Evolutionary conservation across 1,140 invertebrate species (phyloP), one percentile per base, ranked within the genome.

Genomic region (Colletes latitarsis): DNA sequence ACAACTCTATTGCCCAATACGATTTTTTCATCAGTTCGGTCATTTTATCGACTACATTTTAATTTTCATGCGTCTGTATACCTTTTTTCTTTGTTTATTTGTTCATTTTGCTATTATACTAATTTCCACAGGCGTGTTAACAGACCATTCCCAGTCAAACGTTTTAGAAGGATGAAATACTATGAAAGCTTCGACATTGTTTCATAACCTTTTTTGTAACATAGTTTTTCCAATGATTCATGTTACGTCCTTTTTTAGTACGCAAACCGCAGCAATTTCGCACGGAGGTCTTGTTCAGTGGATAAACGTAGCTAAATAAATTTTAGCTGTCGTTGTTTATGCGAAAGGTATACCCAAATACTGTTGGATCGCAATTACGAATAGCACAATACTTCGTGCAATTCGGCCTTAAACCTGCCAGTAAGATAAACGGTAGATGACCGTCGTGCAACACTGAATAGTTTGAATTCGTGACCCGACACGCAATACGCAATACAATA

Each of bases 401-500:
- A 52, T 19, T 60, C n/a, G 19, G 63, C n/a, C 39, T 68, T 43
- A 77, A 64, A 55, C 17, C n/a, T 30, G 41, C 15, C 14, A 39
- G 43, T 6, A 39, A 12, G 19, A 64, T 57, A 46, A 80, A 75
- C 60, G 58, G 15, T 66, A 4, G 52, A 64, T 57, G 60, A 49
- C 17, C 60, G 53, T 72, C 69, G 60, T 46, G 60, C 49, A 66
- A 73, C 60, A 19, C 21, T 52, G 10, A 53, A 64, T 72, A 19
- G 70, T 74, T 73, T 73, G 60, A 64, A 67, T 80, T 75, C 71
- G 60, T 74, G 63, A 57, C 52, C 70, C 62, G 62, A 12, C 17
- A 14, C 43, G 62, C 69, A 68, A 83, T 79, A 64, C 77, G 70
- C 83, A 41, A 77, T 55, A 77, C 82, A 82, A 85, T 85, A 62